These are phyloP conservation scores for Otus scops DNA, from an alignment of 2,797 vertebrate species.

Conservation along the genomic window DNA sequence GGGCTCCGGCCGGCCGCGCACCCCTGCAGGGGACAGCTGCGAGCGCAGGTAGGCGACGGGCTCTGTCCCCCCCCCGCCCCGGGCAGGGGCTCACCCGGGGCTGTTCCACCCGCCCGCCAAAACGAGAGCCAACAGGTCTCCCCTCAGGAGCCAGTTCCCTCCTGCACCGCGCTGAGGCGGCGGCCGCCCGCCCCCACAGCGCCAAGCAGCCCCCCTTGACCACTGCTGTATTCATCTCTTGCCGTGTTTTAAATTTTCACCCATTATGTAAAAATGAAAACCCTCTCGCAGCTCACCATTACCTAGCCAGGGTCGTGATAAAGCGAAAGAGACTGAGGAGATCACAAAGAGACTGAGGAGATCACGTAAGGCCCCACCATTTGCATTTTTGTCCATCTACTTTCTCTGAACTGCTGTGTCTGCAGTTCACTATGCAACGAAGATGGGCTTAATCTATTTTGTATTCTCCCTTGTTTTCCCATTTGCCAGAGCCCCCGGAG, in stretches of 20 bases:
- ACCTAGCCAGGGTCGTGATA: neutral
- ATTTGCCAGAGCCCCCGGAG: neutral
- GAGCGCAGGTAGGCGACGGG: neutral
- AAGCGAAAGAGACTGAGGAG: no score
- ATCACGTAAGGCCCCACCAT: rapidly evolving
- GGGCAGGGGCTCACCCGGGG: neutral
- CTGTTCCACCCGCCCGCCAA: neutral
- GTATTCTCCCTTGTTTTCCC: neutral
- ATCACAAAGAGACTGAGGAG: rapidly evolving
- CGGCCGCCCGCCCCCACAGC: neutral
- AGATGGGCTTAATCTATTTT: neutral
- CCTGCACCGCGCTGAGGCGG: neutral
- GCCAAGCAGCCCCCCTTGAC: no score
- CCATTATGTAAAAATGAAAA: neutral
- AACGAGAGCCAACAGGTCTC: neutral
- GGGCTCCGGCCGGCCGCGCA: neutral
- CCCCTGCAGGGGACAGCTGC: neutral
- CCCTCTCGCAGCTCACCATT: neutral
- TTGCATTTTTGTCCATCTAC: neutral
- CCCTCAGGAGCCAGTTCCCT: neutral
- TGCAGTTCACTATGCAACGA: neutral
- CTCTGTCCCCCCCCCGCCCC: neutral
- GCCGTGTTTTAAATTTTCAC: neutral
- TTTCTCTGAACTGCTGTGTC: neutral
- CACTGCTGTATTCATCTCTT: rapidly evolving